phyloP scores from a whole-genome alignment of 1,140 invertebrate species.

The Heliconius melpomene region DNA sequence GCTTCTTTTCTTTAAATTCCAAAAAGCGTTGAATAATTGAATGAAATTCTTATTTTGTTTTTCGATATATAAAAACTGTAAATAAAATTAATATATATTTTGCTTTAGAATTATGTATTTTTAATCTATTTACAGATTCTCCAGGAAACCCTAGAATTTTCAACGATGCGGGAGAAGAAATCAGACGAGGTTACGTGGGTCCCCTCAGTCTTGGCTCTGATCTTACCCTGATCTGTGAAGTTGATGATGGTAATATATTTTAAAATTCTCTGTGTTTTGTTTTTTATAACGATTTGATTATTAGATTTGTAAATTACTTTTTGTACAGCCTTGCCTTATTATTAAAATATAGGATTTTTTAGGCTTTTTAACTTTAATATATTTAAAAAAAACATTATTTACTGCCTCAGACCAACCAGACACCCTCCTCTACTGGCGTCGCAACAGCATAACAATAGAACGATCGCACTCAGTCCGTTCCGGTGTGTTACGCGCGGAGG shows the following conservation, averaged over 20 bases:
- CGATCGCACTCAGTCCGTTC: slow-evolving; percentile 44
- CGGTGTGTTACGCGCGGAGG: slow-evolving; percentile 52
- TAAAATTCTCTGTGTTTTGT: not conserved
- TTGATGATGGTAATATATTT: slow-evolving; percentile 53
- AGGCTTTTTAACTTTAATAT: not conserved
- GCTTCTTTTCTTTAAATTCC: too few species aligned
- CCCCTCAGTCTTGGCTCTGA: slow-evolving; percentile 60
- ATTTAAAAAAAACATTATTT: not conserved
- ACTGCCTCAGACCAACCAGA: slow-evolving; percentile 51
- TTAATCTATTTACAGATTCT: slow-evolving; percentile 46
- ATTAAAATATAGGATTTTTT: too few species aligned
- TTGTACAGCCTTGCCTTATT: too few species aligned
- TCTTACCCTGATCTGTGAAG: slow-evolving; percentile 61
- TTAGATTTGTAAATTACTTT: too few species aligned
- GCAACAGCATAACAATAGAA: slow-evolving; percentile 58
- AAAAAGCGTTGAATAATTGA: too few species aligned
- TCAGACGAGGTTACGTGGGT: slow-evolving; percentile 58
- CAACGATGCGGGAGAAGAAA: slow-evolving; percentile 49
- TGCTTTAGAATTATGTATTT: not conserved
- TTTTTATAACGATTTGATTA: too few species aligned
- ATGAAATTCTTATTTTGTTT: not conserved
- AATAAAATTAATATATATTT: too few species aligned
- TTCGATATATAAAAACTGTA: too few species aligned
- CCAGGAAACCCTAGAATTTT: slow-evolving; percentile 62
- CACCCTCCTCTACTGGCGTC: slow-evolving; percentile 66